Conservation (phyloP, 2,113 vertebrate genomes). For the Aleadryas rufinucha region DNA sequence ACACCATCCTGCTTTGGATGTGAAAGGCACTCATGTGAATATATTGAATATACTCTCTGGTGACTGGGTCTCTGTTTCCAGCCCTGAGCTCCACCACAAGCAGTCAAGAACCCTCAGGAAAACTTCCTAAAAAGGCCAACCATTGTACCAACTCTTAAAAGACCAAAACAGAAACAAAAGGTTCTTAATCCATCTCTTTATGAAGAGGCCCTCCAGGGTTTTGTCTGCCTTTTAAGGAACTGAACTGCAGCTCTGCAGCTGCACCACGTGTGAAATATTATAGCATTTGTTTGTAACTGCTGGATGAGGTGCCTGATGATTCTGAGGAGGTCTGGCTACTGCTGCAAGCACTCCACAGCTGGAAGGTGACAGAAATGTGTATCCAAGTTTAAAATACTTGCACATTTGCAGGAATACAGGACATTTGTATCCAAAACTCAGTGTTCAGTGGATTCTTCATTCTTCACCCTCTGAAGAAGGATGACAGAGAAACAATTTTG, state of each 20-base stretch:
- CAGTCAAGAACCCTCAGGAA: not conserved
- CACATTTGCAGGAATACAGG: not conserved
- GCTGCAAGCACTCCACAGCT: not conserved
- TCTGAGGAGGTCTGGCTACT: not conserved
- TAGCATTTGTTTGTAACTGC: not conserved
- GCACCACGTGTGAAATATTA: not conserved
- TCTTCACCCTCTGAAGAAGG: not conserved
- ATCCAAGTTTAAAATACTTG: not conserved
- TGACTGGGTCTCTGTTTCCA: not conserved
- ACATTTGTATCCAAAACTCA: not conserved
- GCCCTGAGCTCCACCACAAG: not conserved
- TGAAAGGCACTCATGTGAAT: not conserved
- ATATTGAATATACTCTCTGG: not conserved
- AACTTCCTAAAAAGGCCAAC: not conserved
- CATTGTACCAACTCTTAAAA: not conserved
- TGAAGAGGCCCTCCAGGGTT: not conserved
- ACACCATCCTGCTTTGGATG: not conserved
- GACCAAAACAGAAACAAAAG: not conserved
- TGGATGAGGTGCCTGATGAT: not conserved
- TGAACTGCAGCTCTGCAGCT: conserved; percentile 2
- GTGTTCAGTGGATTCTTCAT: not conserved
- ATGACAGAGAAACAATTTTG: not conserved
- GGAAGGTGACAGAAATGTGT: not conserved
- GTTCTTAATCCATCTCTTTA: not conserved
- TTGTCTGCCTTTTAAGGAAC: not conserved